Evolutionary conservation across 2,888 invertebrate genomes (phyloP).

Genomic region (Adineta ricciae): DNA sequence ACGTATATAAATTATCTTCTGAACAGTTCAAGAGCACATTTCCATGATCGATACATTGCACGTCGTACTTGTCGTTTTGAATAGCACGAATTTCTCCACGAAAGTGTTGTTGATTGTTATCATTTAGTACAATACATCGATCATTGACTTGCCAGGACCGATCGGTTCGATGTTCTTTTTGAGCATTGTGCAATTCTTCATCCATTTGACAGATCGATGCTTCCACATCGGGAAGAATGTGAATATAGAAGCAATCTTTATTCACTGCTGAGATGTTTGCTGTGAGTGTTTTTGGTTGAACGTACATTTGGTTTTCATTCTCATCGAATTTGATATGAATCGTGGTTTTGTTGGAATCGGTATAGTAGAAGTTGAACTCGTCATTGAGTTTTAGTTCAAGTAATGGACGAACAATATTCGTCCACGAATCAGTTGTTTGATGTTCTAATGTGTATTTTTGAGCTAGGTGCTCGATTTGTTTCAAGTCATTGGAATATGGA

Average conservation of each 20-base stretch:
- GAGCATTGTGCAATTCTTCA: neutral
- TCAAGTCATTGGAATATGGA: neutral
- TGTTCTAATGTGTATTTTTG: neutral
- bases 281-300: neutral
- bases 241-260: neutral
- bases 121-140: neutral
- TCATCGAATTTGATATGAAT: neutral
- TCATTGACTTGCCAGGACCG: neutral
- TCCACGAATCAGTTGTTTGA: neutral
- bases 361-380: neutral
- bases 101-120: neutral
- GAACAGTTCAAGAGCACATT: neutral
- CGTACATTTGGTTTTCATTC: neutral
- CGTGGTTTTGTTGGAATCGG: neutral
- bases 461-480: neutral
- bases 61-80: neutral
- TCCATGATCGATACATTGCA: conserved; percentile 16
- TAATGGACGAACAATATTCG: neutral
- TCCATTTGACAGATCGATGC: neutral
- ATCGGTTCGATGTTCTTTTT: neutral
- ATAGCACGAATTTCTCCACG: neutral
- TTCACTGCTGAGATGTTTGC: neutral
- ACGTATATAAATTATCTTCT: neutral
- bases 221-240: neutral
- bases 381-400: neutral